Evolutionary conservation across 2,797 vertebrate species (phyloP), one percentile per base, ranked within the genome.

Genomic region (Xiphophorus birchmanni): DNA sequence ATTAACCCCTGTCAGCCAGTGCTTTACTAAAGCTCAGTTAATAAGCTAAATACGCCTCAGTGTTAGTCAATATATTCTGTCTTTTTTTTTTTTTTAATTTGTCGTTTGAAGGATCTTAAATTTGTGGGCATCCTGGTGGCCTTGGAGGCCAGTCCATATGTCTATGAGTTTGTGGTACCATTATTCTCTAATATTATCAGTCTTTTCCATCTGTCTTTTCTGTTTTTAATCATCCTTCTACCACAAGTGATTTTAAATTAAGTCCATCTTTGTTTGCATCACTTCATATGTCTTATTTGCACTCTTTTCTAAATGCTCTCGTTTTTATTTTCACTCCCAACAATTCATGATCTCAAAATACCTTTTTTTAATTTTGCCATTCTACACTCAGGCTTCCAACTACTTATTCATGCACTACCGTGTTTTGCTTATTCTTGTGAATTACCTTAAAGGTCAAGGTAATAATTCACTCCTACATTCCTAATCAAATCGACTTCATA

Each of bases 1-100:
- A 92, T 94, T 92, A 91, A 81, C 86, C 84, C 85, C 86, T 92
- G 89, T 83, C 87, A 90, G 89, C 87, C 82, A 75, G 83, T 71
- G 77, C 89, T 88, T 85, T 86, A 87, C 92, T 93, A 91, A 94
- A 93, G 79, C 80, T 80, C 82, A 85, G 86, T 92, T 94, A 94
- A 94, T 93, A 88, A 88, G 90, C 83, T 80, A 45, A 80, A 78
- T 80, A 54, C 72, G 76, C 48, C 35, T 65, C 8, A 74, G 73
- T 67, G 81, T 71, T 52, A n/a, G 75, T n/a, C 67, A 35, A 48
- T 50, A 48, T 50, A 0, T 69, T 35, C 76, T 67, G 72, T 83
- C 60, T 67, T 52, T 50, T 48, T 48, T 18, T 21, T 52, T 7
- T 50, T 50, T 71, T 80, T n/a, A 13, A 74, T 52, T 88, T 92